Base-by-base conservation (phyloP, 2,113 vertebrate genomes). In the Sporophila hypoxantha region DNA sequence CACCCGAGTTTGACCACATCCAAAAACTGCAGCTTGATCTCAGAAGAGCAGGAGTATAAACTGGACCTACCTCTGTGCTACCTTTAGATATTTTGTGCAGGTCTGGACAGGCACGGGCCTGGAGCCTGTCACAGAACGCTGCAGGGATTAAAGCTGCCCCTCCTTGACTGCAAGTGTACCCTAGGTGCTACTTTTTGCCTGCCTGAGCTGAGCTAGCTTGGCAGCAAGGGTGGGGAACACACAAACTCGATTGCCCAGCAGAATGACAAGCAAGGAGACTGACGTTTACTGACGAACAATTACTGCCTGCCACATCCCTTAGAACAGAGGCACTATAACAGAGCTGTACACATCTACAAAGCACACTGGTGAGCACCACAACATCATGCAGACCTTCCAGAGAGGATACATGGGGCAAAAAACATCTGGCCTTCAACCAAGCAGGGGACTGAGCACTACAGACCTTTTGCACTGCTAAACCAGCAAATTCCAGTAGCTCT, bases 1-100 rank as follows among this genome's bases (percentile, higher is more conserved):
- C 2, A 56, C 19, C 7, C 0, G 0, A 79, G 29, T 56, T 41
- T 39, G 25, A 66, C 26, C 42, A 42, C 9, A 16, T 68, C 26
- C 5, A 5, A 67, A 70, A 68, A n/a, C n/a, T 0, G 5, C 44
- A 49, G 32, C 34, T 61, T 4, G 27, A 36, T 44, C 44, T 79
- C 23, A 19, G 19, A 79, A 12, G 19, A 82, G 36, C 21, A 23
- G 11, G 10, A 81, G 12, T 49, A 69, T 30, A 59, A 90, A 50
- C 0, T 7, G 12, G 23, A 87, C 27, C 50, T 65, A 34, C 44
- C 39, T 81, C 36, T 71, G 15, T 12, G 9, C 49, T 70, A 27
- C 53, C 29, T 85, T 61, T 10, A 14, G n/a, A 2, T 18, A 66
- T 42, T 19, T 17, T 8, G 7, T 12, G 29, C 44, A 29, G 46